Conservation (phyloP, 2,797 vertebrate species). For the Brachyalestes nurse region DNA sequence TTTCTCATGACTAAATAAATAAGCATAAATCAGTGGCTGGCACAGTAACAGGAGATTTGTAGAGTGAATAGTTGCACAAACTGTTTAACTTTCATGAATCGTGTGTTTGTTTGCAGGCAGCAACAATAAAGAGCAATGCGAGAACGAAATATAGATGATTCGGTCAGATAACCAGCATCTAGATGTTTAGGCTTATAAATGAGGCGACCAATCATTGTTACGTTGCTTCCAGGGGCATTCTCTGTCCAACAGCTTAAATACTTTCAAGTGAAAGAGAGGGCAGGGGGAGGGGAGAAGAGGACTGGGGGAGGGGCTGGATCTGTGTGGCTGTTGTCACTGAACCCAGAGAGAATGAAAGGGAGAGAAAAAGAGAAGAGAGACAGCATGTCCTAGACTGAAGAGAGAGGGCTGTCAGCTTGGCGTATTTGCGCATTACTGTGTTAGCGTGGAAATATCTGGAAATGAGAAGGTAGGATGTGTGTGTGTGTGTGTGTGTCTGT, state of each 20-base stretch:
- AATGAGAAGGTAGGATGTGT: constrained; percentile 45
- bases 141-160: not conserved
- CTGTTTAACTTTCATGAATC: not conserved
- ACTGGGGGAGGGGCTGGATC: constrained; percentile 51
- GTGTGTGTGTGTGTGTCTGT: not conserved
- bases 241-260: constrained; percentile 41
- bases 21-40: no score
- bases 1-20: no score
- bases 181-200: not conserved
- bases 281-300: constrained; percentile 42
- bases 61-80: not conserved
- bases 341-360: constrained; percentile 17
- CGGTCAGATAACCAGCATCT: not conserved
- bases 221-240: not conserved
- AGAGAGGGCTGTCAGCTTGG: constrained; percentile 35
- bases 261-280: constrained; percentile 32
- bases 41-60: no score
- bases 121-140: no score
- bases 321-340: constrained; percentile 49
- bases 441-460: constrained; percentile 32
- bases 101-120: not conserved
- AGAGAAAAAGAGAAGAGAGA: constrained; percentile 29
- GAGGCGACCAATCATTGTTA: not conserved
- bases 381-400: constrained; percentile 16
- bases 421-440: constrained; percentile 34